Evolutionary conservation across 2,888 invertebrate species (phyloP), one percentile per base, ranked within the genome.

Genomic region (Ennomos fuscantarius): DNA sequence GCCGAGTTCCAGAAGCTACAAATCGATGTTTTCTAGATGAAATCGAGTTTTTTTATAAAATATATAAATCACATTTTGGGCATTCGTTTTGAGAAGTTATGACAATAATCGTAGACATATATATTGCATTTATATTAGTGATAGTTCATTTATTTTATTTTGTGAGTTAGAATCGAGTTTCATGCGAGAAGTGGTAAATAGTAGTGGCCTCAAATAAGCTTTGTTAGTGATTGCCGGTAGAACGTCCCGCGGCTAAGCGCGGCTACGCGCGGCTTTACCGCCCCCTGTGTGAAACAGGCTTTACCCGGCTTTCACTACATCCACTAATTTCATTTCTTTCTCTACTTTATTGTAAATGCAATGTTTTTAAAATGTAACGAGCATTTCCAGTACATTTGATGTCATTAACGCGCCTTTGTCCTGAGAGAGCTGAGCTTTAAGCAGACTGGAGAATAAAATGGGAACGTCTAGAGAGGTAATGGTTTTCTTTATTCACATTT

Each of bases 161-260:
- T 6, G 5, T 24, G 5, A 24, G 6, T 24, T 6, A 24, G 24
- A 6, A 24, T 24, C 43, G 43, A 33, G 31, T 43, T 15, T 0
- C 5, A 5, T 53, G 73, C 77, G 78, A 75, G 63, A 62, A 63
- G 2, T 49, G 5, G 1, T 58, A 57, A 81, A 42, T 24, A 55
- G 57, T 48, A 40, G 13, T 41, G 24, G 35, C 44, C 43, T 36
- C 73, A 80, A 84, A 86, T 84, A 84, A 84, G 84, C 85, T 84
- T 86, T 77, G 83, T 86, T 81, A 82, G 73, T 50, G 55, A 62
- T 67, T 52, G 60, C 60, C 68, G 59, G 66, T 61, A 66, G 63
- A 62, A 55, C 60, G 69, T 57, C 62, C 66, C 61, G 63, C 67
- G 63, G 65, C 44, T 44, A 40, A 49, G 40, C 49, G 12, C 60